A percentile compares a stretch with the other conserved stretches of the same genome.
Conservation (phyloP, 2,888 invertebrate genomes). For the Caradrina clavipalpis region DNA sequence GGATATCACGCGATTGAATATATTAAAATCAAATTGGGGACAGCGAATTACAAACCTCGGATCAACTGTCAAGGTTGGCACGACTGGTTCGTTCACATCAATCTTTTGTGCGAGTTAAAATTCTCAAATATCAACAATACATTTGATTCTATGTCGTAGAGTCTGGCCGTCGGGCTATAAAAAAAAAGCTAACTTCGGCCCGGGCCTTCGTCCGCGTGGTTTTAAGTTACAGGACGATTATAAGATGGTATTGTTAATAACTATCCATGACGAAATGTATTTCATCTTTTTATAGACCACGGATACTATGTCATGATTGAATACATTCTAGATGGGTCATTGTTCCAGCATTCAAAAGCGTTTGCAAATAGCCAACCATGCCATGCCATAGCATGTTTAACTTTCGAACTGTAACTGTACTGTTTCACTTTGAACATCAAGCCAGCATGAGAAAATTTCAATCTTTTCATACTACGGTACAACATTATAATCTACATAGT, state of each 20-base stretch:
- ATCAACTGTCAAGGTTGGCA: slow-evolving; percentile 44
- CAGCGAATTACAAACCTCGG: slow-evolving; percentile 29
- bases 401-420: not conserved
- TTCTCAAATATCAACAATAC: slow-evolving; percentile 40
- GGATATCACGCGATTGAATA: slow-evolving; percentile 41
- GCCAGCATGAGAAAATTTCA: not conserved
- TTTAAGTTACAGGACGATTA: too few species aligned
- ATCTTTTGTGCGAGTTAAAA: slow-evolving; percentile 38
- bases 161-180: not conserved
- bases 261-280: too few species aligned
- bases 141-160: slow-evolving; percentile 16
- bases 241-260: too few species aligned
- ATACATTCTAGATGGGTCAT: too few species aligned
- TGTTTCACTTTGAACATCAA: not conserved
- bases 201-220: too few species aligned
- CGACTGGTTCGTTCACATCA: slow-evolving; percentile 50
- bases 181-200: not conserved
- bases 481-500: slow-evolving; percentile 1
- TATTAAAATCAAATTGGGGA: slow-evolving; percentile 45
- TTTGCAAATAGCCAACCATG: too few species aligned
- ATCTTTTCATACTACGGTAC: not conserved
- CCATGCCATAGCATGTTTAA: too few species aligned
- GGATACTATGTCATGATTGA: too few species aligned
- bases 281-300: too few species aligned
- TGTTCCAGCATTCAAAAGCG: too few species aligned